phyloP scores from a whole-genome alignment of 2,113 vertebrate species.

The Cryptotis parvus region DNA sequence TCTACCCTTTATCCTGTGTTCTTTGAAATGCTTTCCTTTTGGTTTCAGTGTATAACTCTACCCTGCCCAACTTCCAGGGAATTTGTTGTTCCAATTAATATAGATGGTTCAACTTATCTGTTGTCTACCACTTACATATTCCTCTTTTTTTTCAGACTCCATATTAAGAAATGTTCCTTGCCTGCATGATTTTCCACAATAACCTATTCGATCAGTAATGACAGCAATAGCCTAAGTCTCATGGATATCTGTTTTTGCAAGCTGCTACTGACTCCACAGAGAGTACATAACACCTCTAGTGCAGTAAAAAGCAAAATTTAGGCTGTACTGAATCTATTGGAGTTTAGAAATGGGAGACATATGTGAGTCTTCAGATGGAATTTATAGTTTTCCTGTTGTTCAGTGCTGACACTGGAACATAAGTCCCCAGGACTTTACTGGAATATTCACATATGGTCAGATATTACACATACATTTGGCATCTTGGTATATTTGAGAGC shows the following conservation, averaged over 20 bases:
- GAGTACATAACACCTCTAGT: conserved; percentile 48
- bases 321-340: not conserved
- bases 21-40: conserved; percentile 47
- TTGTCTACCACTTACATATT: not conserved
- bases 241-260: not conserved
- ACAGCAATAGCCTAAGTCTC: conserved; percentile 23
- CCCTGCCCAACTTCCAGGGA: not conserved
- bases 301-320: conserved; percentile 61
- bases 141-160: conserved; percentile 41
- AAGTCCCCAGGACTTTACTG: conserved; percentile 68
- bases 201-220: conserved; percentile 46
- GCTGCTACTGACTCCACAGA: not conserved
- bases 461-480: conserved; percentile 77
- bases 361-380: conserved; percentile 60
- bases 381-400: conserved; percentile 71
- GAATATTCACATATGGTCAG: conserved; percentile 69
- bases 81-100: not conserved
- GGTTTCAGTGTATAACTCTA: conserved; percentile 25
- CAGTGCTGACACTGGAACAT: conserved; percentile 46
- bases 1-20: not conserved
- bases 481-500: conserved; percentile 70
- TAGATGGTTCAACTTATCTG: not conserved
- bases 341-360: conserved; percentile 67
- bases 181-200: conserved; percentile 38
- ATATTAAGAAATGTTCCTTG: conserved; percentile 35